A percentile compares a stretch with the other conserved stretches of the same genome.
These are phyloP conservation scores for Prostheceraeus crozeri DNA, from an alignment of 2,888 invertebrate species.

Conservation along the genomic window DNA sequence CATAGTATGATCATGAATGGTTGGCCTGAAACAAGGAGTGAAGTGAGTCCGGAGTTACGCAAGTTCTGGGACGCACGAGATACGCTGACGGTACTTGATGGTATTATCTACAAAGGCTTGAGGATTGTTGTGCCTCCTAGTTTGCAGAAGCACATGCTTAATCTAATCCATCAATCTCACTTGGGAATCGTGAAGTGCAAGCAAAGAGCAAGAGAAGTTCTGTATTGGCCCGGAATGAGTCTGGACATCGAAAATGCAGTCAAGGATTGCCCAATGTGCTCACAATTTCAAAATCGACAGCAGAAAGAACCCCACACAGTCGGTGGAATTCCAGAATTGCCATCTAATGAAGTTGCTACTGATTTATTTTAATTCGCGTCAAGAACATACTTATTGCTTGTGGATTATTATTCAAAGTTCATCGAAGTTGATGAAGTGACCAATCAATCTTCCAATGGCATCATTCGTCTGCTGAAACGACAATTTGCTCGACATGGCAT, in stretches of 20 bases:
- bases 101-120: background rate
- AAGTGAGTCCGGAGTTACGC: too few species aligned
- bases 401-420: too few species aligned
- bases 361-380: too few species aligned
- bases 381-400: too few species aligned
- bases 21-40: background rate
- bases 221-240: conserved; percentile 20
- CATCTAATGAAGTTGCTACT: too few species aligned
- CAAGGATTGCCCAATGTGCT: background rate
- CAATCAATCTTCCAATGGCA: too few species aligned
- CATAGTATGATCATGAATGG: too few species aligned
- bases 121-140: background rate
- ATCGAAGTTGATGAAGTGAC: too few species aligned
- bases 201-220: background rate
- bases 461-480: too few species aligned
- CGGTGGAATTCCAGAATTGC: too few species aligned
- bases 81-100: background rate
- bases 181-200: background rate
- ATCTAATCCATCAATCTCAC: conserved; percentile 6
- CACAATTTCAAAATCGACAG: background rate
- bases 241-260: background rate
- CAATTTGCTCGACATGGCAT: conserved; percentile 41
- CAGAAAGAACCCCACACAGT: background rate
- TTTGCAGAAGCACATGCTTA: background rate
- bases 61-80: background rate